phyloP scores from a whole-genome alignment of 2,888 invertebrate species.

The Cosmorhoe ocellata region DNA sequence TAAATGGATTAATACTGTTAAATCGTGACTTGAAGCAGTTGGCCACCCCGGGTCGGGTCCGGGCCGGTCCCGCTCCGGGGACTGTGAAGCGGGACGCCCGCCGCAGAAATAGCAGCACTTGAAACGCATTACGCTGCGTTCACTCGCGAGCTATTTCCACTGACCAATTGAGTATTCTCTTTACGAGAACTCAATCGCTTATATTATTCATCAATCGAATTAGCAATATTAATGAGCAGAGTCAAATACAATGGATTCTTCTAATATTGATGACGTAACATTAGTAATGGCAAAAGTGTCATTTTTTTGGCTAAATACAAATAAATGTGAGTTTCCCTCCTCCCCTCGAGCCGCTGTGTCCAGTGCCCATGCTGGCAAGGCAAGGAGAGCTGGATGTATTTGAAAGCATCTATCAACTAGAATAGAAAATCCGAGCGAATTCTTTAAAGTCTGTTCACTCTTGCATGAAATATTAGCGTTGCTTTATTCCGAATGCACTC shows the following conservation, averaged over 20 bases:
- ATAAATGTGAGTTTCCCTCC: too few species aligned
- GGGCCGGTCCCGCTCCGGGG: neutral
- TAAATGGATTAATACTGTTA: too few species aligned
- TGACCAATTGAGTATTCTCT: neutral
- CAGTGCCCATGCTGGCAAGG: neutral
- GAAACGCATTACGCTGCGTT: slow-evolving; percentile 26
- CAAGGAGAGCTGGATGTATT: too few species aligned
- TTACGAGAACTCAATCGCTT: neutral
- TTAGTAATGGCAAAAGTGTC: too few species aligned
- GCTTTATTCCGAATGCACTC: slow-evolving; percentile 5
- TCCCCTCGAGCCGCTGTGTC: too few species aligned
- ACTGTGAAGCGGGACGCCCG: slow-evolving; percentile 1
- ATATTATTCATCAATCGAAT: neutral
- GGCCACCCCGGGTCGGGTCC: too few species aligned
- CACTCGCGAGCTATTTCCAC: slow-evolving; percentile 3
- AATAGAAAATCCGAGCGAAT: slow-evolving; percentile 10
- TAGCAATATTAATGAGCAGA: too few species aligned
- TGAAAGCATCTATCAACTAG: slow-evolving; percentile 6
- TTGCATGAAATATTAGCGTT: slow-evolving; percentile 14
- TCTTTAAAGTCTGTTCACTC: slow-evolving; percentile 3
- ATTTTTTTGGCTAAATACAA: too few species aligned
- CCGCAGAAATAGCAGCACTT: slow-evolving; percentile 29
- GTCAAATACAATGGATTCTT: too few species aligned
- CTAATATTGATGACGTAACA: too few species aligned
- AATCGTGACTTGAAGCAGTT: too few species aligned